Conservation (phyloP, 2,113 vertebrate species). For the Protobothrops mucrosquamatus region DNA sequence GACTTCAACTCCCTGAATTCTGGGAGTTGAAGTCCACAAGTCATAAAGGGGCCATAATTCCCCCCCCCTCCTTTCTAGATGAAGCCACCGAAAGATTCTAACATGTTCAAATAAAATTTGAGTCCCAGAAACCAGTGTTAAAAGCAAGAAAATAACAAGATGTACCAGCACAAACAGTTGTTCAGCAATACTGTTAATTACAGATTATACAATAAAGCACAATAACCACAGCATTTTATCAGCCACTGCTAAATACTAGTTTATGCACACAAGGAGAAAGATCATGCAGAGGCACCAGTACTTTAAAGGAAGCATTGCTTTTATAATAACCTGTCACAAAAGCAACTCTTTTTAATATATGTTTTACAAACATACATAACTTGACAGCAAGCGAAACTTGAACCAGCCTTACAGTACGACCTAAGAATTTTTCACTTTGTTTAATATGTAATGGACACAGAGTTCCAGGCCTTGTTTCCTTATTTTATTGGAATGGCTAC, state of each 20-base stretch:
- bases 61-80: neutral
- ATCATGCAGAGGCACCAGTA: conserved; percentile 1
- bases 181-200: conserved; percentile 17
- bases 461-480: conserved; percentile 28
- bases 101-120: conserved; percentile 15
- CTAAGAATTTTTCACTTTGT: neutral
- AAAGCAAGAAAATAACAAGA: conserved; percentile 28
- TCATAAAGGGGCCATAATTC: neutral
- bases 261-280: conserved; percentile 23
- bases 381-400: neutral
- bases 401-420: neutral
- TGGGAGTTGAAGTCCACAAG: neutral
- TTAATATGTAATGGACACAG: conserved; percentile 24
- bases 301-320: conserved; percentile 13
- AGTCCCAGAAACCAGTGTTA: neutral
- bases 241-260: neutral
- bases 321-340: neutral
- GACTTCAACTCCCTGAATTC: neutral
- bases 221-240: neutral
- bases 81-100: neutral
- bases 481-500: conserved; percentile 20
- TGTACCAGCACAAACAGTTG: neutral
- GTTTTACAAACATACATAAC: neutral
- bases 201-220: neutral
- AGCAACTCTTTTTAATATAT: conserved; percentile 20